These are phyloP conservation scores for Galbula dea DNA, from an alignment of 2,113 vertebrate genomes.

Conservation along the genomic window DNA sequence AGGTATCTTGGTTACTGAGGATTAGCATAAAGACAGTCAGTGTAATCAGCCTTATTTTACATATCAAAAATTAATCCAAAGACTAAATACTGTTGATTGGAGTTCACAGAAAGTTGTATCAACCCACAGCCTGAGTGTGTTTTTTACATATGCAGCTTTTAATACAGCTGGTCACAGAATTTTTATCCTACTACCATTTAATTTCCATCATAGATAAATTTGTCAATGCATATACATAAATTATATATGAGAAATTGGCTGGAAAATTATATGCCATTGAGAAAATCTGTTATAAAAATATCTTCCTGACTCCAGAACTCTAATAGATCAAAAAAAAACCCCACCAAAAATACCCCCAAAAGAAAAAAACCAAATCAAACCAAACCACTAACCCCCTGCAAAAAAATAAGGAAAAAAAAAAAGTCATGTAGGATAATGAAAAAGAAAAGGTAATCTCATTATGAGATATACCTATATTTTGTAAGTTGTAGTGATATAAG, in stretches of 20 bases:
- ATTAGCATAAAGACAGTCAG: constrained; percentile 18
- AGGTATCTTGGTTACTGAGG: not conserved
- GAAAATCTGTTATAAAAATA: not conserved
- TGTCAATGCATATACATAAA: not conserved
- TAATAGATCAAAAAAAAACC: not conserved
- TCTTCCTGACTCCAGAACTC: not conserved
- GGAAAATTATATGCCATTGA: not conserved
- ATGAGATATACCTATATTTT: not conserved
- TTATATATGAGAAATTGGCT: not conserved
- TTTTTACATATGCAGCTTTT: not conserved
- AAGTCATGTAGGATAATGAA: not conserved
- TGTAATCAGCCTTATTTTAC: not conserved
- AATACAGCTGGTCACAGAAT: not conserved
- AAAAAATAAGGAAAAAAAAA: too few relatives aligned
- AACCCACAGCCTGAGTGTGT: not conserved
- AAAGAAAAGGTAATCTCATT: not conserved
- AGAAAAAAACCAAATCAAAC: too few relatives aligned
- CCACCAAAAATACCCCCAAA: too few relatives aligned
- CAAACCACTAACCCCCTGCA: too few relatives aligned
- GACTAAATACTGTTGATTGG: constrained; percentile 9
- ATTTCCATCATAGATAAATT: not conserved
- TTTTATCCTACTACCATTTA: not conserved
- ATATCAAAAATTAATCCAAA: not conserved
- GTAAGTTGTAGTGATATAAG: not conserved
- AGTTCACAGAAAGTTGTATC: not conserved